Evolutionary conservation across 2,888 invertebrate genomes (phyloP), one percentile per base, ranked within the genome.

Genomic region (Apodemia hepburni): DNA sequence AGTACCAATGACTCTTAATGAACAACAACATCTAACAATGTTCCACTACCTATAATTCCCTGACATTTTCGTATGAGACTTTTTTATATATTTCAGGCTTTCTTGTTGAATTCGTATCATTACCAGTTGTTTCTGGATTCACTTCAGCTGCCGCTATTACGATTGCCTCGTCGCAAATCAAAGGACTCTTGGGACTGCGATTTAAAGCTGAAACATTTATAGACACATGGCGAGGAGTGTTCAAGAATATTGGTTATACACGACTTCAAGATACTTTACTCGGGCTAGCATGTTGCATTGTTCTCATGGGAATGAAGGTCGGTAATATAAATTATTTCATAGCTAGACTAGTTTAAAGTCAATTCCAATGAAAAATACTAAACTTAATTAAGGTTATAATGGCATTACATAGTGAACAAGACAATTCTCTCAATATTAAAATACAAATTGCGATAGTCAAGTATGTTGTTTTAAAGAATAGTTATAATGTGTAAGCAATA

Each of bases 61-160:
- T 12, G 38, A 0, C 2, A 47, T 2, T 47, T 17, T 47, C 17
- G 2, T 47, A 8, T 17, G 8, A 47, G 3, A 8, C 8, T 17
- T 18, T 33, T 15, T 22, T 27, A 9, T 17, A 12, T 17, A n/a
- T 81, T 81, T 1, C 82, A 95, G 95, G 96, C 61, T 95, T 95
- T 75, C 84, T 96, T 11, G 94, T 96, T 17, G 94, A 95, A 66
- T 95, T 96, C 71, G 95, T 96, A 6, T 96, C 96, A 0, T 82
- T 94, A 1, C 95, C 96, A 0, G 96, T 96, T 0, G 95, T 95
- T 2, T 93, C 94, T 1, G 96, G 95, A 0, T 96, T 96, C 78
- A 95, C 96, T 3, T 95, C 96, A 0, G 96, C 96, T 0, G 95
- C 96, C 0, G 95, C 96, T 8, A 75, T 96, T 4, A 95, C 95